A percentile compares a stretch with the other conserved stretches of the same genome.
Conservation (phyloP, 2,113 vertebrate genomes). For the Pongo pygmaeus region DNA sequence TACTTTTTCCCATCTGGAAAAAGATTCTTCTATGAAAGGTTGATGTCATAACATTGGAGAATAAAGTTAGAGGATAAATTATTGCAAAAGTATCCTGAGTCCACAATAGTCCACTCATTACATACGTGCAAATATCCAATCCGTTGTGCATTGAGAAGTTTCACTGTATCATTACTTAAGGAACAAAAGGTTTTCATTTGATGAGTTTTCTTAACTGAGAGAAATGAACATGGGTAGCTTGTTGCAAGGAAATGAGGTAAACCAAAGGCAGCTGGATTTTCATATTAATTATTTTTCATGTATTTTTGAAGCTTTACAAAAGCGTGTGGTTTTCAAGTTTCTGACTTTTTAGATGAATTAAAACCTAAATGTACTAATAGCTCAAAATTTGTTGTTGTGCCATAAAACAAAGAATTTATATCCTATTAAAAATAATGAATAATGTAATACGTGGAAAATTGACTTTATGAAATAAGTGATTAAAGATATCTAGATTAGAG, state of each 20-base stretch:
- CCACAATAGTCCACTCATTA: conserved; percentile 53
- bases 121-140: conserved; percentile 72
- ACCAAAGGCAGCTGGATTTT: background rate
- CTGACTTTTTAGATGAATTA: background rate
- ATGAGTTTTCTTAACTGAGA: background rate
- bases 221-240: background rate
- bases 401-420: background rate
- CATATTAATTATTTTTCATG: background rate
- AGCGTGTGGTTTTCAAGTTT: background rate
- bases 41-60: conserved; percentile 64
- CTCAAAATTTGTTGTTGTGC: background rate
- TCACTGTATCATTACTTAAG: conserved; percentile 62
- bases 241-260: background rate
- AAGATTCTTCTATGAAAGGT: conserved; percentile 57
- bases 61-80: conserved; percentile 68
- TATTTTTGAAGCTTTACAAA: conserved; percentile 5
- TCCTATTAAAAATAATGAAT: background rate
- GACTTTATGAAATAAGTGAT: background rate
- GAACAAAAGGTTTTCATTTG: conserved; percentile 37
- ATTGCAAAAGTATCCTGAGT: conserved; percentile 65
- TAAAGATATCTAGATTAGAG: background rate
- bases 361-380: background rate
- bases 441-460: background rate
- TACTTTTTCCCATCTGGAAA: conserved; percentile 52
- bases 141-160: conserved; percentile 73